Percentiles rank a stretch among this genome's conserved stretches.
Conservation (phyloP, 2,888 invertebrate species). For the Iselma pallidipennis region DNA sequence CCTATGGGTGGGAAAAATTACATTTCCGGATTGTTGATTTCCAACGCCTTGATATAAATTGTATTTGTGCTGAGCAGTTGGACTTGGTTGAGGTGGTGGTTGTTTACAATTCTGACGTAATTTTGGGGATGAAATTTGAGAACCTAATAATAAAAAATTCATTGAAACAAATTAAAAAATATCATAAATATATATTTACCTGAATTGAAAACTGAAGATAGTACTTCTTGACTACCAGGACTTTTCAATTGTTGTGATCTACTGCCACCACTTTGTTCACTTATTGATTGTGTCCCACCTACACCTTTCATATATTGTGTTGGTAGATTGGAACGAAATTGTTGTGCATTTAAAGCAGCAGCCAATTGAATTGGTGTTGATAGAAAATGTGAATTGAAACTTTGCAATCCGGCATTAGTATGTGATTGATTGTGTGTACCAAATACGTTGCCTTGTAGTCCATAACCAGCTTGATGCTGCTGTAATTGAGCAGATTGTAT, state of each 20-base stretch:
- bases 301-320: constrained; percentile 54
- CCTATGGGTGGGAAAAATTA: constrained; percentile 34
- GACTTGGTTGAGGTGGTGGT: constrained; percentile 61
- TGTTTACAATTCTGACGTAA: constrained; percentile 60
- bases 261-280: constrained; percentile 47
- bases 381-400: constrained; percentile 61
- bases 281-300: constrained; percentile 44
- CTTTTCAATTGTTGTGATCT: constrained; percentile 63
- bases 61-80: constrained; percentile 61
- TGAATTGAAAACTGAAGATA: constrained; percentile 63
- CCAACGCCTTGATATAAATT: constrained; percentile 60
- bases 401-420: constrained; percentile 59
- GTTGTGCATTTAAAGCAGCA: constrained; percentile 65
- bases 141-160: constrained; percentile 48
- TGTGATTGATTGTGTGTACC: constrained; percentile 56
- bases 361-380: constrained; percentile 67
- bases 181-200: constrained; percentile 51
- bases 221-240: constrained; percentile 59
- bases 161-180: not conserved
- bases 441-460: constrained; percentile 59
- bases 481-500: constrained; percentile 55
- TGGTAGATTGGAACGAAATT: constrained; percentile 65
- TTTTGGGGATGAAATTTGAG: constrained; percentile 64
- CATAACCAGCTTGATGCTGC: constrained; percentile 55
- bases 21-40: constrained; percentile 55